Evolutionary conservation across 2,113 vertebrate genomes (phyloP).

Genomic region (Ciconia stormi): DNA sequence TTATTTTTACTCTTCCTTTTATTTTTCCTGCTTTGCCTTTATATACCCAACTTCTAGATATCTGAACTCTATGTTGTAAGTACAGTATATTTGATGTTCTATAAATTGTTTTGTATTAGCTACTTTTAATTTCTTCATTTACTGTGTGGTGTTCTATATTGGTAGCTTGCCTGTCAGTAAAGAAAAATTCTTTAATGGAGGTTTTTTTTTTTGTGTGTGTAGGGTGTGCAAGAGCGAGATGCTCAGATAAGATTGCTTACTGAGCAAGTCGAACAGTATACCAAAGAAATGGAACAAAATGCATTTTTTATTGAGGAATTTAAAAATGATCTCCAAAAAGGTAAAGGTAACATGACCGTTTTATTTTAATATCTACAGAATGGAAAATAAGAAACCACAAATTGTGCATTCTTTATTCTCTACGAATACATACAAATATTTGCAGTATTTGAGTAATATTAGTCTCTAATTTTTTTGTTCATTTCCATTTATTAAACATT

Average conservation of each 20-base stretch:
- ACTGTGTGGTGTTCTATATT: neutral
- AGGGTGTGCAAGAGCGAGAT: slow-evolving; percentile 92
- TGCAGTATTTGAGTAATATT: neutral
- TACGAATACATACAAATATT: neutral
- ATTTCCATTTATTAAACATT: neutral
- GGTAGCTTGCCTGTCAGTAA: neutral
- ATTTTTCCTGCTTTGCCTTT: slow-evolving; percentile 48
- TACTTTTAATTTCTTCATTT: neutral
- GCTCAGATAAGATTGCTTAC: slow-evolving; percentile 89
- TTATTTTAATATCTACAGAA: neutral
- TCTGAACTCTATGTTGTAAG: slow-evolving; percentile 82
- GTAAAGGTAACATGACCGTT: slow-evolving; percentile 75
- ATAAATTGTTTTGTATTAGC: neutral
- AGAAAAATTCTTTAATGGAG: neutral
- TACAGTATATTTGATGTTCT: neutral
- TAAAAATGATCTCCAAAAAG: slow-evolving; percentile 82
- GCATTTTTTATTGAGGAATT: slow-evolving; percentile 83
- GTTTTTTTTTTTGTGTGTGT: neutral
- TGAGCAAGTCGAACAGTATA: slow-evolving; percentile 90
- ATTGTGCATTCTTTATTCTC: neutral
- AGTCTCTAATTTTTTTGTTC: neutral
- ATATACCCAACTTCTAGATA: slow-evolving; percentile 72
- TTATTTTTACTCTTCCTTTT: slow-evolving; percentile 23
- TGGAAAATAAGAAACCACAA: neutral
- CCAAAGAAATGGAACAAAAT: slow-evolving; percentile 91